Base-by-base conservation (phyloP, 1,140 invertebrate genomes). In the Acromyrmex charruanus region DNA sequence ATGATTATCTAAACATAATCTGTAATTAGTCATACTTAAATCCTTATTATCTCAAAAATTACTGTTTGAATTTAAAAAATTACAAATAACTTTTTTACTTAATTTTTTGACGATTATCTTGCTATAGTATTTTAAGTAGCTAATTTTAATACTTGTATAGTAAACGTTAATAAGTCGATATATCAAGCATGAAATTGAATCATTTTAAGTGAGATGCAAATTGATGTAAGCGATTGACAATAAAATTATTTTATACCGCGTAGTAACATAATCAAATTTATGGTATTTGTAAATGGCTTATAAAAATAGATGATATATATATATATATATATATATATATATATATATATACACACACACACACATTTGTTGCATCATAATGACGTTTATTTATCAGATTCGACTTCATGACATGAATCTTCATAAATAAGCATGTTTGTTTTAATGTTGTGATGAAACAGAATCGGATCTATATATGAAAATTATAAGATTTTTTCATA, bases 151-250 rank as follows among this genome's bases (percentile, higher is more conserved):
- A 53, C 1, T 3, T 9, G n/a, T 58, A 58, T n/a, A 58, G 2
- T n/a, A 9, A 21, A 10, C 18, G 31, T 69, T 80, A 74, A 89
- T 80, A 75, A 35, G 28, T 55, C 18, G 31, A 77, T 59, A 35
- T 59, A 79, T 88, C 31, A n/a, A 31, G 21, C 81, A 63, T 25
- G 55, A 88, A 69, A 10, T 82, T 66, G 49, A 75, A 53, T 12
- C 21, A 21, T 7, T 12, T 87, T 44, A 35, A 55, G n/a, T 77
- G 68, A 9, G 81, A 82, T 69, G 55, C 84, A 58, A 28, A 82
- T 71, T 25, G 31, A 35, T 35, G 31, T 35, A 35, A 5, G 44
- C n/a, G 53, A 85, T 85, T 58, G 65, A 51, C 31, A 35, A 79
- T 51, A 51, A n/a, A 79, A 16, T 49, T 44, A 44, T 68, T 16